Conservation (phyloP, 1,140 invertebrate species). For the Pogonus chalceus region DNA sequence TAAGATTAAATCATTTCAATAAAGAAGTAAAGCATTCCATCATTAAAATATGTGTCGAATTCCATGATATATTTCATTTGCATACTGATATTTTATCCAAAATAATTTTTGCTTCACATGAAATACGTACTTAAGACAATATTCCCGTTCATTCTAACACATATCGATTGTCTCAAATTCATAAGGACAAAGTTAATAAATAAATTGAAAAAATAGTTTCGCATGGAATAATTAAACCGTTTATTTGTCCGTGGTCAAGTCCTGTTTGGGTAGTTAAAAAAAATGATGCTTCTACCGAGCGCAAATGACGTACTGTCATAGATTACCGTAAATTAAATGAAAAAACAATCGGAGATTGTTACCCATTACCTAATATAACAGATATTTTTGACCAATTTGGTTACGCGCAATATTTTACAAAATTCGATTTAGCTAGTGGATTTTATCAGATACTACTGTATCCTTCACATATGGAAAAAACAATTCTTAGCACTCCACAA, state of each 20-base stretch:
- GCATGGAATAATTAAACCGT: constrained; percentile 14
- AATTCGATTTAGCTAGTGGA: neutral
- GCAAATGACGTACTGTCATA: neutral
- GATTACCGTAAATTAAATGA: neutral
- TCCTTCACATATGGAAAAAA: too few species aligned
- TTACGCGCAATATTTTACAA: neutral
- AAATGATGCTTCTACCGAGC: neutral
- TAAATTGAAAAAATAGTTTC: constrained; percentile 18
- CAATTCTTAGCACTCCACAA: neutral
- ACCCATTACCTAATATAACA: neutral
- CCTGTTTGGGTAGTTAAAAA: neutral
- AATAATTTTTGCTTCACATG: neutral
- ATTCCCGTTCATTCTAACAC: constrained; percentile 18
- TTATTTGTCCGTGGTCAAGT: constrained; percentile 2
- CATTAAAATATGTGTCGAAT: neutral
- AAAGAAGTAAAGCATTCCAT: too few species aligned
- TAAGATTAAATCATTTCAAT: neutral
- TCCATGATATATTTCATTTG: neutral
- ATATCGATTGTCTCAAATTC: constrained; percentile 24
- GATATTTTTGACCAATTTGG: neutral
- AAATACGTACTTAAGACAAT: neutral
- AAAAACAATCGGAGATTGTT: neutral
- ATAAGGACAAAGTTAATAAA: constrained; percentile 24
- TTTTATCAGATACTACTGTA: too few species aligned
- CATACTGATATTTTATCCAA: neutral